Percentiles rank a stretch among this genome's conserved stretches.
Evolutionary conservation across 2,113 vertebrate genomes (phyloP).

Genomic region (Equus quagga): DNA sequence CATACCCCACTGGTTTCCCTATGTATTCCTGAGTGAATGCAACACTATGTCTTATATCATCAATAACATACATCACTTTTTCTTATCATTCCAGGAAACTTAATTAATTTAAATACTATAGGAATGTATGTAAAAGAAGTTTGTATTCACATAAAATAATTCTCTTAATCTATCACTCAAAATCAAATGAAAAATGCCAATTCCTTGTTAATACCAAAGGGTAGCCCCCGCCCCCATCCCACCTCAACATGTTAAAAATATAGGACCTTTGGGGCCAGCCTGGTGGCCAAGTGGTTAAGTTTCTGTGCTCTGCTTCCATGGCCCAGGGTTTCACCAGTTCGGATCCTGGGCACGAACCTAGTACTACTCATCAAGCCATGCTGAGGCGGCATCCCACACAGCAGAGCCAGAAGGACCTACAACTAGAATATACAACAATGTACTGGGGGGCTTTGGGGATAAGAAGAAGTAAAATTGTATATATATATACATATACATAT

Average conservation of each 20-base stretch:
- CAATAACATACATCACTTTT: neutral
- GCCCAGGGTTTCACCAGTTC: too few relatives aligned
- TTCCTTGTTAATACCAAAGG: neutral
- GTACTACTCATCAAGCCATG: too few relatives aligned
- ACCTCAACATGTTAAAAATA: neutral
- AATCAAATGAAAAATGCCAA: conserved; percentile 2
- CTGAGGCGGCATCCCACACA: too few relatives aligned
- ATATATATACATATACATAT: too few relatives aligned
- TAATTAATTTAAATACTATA: conserved; percentile 40
- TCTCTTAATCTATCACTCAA: neutral
- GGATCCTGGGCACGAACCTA: too few relatives aligned
- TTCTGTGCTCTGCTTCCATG: too few relatives aligned
- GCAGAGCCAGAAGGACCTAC: too few relatives aligned
- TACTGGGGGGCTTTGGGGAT: too few relatives aligned
- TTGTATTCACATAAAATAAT: conserved; percentile 39
- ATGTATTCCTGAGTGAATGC: neutral
- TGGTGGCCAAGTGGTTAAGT: too few relatives aligned
- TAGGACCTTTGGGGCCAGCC: neutral
- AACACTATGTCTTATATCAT: too few relatives aligned
- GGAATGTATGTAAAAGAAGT: neutral
- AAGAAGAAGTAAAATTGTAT: too few relatives aligned
- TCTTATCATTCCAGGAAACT: neutral
- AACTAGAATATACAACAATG: too few relatives aligned
- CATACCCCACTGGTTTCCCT: neutral
- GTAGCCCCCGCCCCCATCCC: neutral